A percentile compares a stretch with the other conserved stretches of the same genome.
Evolutionary conservation across 1,140 invertebrate species (phyloP).

Genomic region (Littorina saxatilis): DNA sequence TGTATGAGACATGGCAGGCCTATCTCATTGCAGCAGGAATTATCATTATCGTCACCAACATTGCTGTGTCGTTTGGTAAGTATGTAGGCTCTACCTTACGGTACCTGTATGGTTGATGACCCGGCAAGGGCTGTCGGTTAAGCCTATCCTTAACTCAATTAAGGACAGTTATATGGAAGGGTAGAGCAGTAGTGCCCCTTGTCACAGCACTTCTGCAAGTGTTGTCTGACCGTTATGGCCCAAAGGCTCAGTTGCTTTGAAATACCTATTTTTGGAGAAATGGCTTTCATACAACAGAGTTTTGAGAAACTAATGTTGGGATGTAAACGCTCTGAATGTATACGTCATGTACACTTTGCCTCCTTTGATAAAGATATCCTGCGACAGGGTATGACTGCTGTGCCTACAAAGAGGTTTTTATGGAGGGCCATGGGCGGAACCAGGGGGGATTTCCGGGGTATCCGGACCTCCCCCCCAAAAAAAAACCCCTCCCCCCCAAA

Average conservation of each 20-base stretch:
- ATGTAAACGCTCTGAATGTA: neutral
- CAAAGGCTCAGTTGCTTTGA: neutral
- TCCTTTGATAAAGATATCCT: neutral
- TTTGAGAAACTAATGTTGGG: neutral
- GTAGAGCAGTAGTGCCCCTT: neutral
- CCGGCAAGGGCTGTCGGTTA: too few species aligned
- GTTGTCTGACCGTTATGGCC: neutral
- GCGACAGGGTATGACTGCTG: neutral
- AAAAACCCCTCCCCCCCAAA: too few species aligned
- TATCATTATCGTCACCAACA: conserved; percentile 90
- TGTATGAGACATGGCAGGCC: conserved; percentile 80
- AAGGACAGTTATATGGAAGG: neutral
- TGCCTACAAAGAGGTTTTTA: neutral
- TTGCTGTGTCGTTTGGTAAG: conserved; percentile 92
- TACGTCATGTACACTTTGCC: neutral
- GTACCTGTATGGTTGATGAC: neutral
- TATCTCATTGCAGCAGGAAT: conserved; percentile 87
- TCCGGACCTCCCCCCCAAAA: too few species aligned
- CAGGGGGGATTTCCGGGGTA: too few species aligned
- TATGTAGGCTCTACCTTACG: neutral
- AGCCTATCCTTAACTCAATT: neutral
- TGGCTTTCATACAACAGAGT: too few species aligned
- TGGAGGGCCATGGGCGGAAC: neutral
- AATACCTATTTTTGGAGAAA: too few species aligned
- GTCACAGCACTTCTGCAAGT: neutral